These are phyloP conservation scores for Leistus spinibarbis DNA, from an alignment of 2,888 invertebrate species.

Conservation along the genomic window DNA sequence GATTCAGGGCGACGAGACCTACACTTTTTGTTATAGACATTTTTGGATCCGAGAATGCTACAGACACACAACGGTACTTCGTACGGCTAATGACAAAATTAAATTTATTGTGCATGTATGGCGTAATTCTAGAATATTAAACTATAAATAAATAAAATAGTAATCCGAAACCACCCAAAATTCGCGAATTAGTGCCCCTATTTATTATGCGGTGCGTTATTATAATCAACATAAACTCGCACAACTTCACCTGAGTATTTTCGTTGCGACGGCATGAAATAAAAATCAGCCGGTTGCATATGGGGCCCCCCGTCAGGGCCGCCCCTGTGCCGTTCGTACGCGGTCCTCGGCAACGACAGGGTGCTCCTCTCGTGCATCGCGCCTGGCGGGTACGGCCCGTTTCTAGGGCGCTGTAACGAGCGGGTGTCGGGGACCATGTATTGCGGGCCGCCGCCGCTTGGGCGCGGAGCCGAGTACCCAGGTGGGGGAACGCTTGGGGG, in stretches of 20 bases:
- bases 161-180: not conserved
- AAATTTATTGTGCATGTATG: not conserved
- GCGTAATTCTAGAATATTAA: not conserved
- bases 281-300: constrained; percentile 79
- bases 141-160: not conserved
- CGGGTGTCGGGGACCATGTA: constrained; percentile 64
- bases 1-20: too few species aligned
- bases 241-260: constrained; percentile 92
- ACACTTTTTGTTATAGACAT: too few species aligned
- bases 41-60: too few species aligned
- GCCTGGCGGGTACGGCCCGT: constrained; percentile 45
- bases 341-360: constrained; percentile 77
- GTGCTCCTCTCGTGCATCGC: constrained; percentile 67
- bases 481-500: constrained; percentile 33
- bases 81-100: not conserved
- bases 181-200: constrained; percentile 46
- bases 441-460: constrained; percentile 24
- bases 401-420: constrained; percentile 65
- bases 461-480: constrained; percentile 42
- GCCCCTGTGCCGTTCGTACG: constrained; percentile 56
- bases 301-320: constrained; percentile 47
- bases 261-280: constrained; percentile 93
- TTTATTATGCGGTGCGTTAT: constrained; percentile 72
- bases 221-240: constrained; percentile 82
- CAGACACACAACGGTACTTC: too few species aligned